Percentiles rank a stretch among this genome's conserved stretches.
Conservation (phyloP, 2,797 vertebrate species). For the Neostethus bicornis region DNA sequence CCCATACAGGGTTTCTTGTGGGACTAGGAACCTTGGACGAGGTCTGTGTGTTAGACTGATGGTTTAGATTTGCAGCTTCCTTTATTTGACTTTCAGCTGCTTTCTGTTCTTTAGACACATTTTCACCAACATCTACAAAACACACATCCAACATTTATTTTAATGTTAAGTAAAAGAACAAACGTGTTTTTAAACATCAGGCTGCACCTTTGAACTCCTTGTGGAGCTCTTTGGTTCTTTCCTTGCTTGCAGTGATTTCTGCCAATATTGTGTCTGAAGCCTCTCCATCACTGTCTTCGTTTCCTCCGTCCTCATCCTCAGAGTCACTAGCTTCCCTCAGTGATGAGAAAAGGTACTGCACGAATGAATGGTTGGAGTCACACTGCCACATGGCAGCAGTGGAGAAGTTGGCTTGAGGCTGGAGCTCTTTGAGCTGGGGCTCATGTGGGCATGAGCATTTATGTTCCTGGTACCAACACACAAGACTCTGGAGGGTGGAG, state of each 20-base stretch:
- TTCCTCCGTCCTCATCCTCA: constrained; percentile 70
- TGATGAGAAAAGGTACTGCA: constrained; percentile 86
- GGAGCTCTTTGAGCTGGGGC: constrained; percentile 84
- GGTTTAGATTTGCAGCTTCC: constrained; percentile 34
- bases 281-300: constrained; percentile 26
- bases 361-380: constrained; percentile 85
- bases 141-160: too few species aligned
- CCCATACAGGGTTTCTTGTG: constrained; percentile 70
- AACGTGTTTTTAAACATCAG: not conserved
- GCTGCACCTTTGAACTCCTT: constrained; percentile 60
- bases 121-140: constrained; percentile 57
- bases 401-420: constrained; percentile 81
- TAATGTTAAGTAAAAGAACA: too few species aligned
- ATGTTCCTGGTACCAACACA: constrained; percentile 92
- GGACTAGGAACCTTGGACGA: constrained; percentile 27
- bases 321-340: constrained; percentile 81
- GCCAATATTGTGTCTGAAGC: not conserved
- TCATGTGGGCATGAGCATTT: constrained; percentile 85
- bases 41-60: constrained; percentile 39
- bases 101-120: constrained; percentile 36
- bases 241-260: constrained; percentile 32
- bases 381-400: constrained; percentile 89
- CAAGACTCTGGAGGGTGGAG: constrained; percentile 85
- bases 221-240: constrained; percentile 49
- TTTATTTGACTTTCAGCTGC: constrained; percentile 19